These are phyloP conservation scores for Crax fasciolata DNA, from an alignment of 2,797 vertebrate species.

Conservation along the genomic window DNA sequence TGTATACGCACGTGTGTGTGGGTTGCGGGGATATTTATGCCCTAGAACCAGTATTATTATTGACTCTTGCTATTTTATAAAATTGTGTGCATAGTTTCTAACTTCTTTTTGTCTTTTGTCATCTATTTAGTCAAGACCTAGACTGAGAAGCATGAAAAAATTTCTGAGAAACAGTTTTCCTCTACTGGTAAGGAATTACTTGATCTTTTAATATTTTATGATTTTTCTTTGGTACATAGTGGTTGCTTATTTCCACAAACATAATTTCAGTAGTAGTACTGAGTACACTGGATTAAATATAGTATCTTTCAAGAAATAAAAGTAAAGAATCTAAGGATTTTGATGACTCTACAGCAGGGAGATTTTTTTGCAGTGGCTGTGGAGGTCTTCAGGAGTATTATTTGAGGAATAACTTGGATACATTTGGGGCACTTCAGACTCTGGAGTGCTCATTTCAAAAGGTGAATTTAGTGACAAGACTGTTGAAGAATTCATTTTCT, in stretches of 20 bases:
- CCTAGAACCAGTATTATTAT: not conserved
- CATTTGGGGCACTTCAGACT: not conserved
- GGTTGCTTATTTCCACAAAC: not conserved
- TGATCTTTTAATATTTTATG: not conserved
- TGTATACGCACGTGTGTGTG: not conserved
- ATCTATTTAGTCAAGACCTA: not conserved
- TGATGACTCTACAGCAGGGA: not conserved
- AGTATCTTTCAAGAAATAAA: not conserved
- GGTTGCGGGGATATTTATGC: fast-evolving
- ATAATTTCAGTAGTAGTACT: not conserved
- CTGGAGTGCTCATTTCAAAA: not conserved
- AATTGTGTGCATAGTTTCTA: not conserved
- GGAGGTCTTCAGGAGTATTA: not conserved
- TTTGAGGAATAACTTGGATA: not conserved
- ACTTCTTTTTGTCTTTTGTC: not conserved
- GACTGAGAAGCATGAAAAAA: not conserved
- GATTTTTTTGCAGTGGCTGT: not conserved
- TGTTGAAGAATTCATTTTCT: slow-evolving; percentile 22
- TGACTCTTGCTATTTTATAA: not conserved
- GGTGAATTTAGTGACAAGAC: not conserved
- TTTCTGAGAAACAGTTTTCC: not conserved
- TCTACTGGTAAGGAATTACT: not conserved
- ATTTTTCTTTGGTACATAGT: not conserved
- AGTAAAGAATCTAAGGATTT: not conserved
- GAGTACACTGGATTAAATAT: not conserved